Percentiles rank a stretch among this genome's conserved stretches.
Evolutionary conservation across 2,888 invertebrate species (phyloP).

Genomic region (Clivina fossor): DNA sequence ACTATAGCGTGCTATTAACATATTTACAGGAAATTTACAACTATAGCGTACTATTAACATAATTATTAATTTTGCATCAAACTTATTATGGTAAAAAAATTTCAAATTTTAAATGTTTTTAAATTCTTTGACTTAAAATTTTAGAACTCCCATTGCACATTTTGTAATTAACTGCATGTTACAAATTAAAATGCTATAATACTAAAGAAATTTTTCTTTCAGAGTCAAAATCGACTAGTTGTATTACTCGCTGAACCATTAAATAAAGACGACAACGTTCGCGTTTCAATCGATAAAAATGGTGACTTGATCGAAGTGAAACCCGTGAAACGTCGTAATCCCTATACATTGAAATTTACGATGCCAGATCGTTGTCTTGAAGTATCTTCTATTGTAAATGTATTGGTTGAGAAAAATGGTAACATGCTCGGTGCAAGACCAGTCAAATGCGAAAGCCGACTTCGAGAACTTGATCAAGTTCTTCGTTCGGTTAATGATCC

Average conservation of each 20-base stretch:
- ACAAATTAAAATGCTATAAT: too few relatives aligned
- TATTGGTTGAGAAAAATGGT: constrained; percentile 80
- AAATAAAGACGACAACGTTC: constrained; percentile 73
- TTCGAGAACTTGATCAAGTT: constrained; percentile 80
- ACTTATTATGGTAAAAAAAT: too few relatives aligned
- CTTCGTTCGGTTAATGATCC: constrained; percentile 78
- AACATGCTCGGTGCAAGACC: constrained; percentile 78
- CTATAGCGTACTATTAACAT: too few relatives aligned
- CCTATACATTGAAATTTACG: constrained; percentile 80
- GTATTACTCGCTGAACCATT: constrained; percentile 78
- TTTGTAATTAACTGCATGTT: too few relatives aligned
- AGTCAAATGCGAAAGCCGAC: constrained; percentile 83
- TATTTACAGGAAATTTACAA: too few relatives aligned
- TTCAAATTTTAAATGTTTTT: too few relatives aligned
- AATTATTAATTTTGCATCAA: too few relatives aligned
- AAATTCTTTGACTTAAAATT: too few relatives aligned
- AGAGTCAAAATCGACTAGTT: constrained; percentile 83
- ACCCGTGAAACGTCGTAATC: constrained; percentile 77
- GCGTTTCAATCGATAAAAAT: constrained; percentile 78
- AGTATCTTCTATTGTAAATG: constrained; percentile 79
- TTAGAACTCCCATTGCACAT: too few relatives aligned
- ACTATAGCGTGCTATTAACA: too few relatives aligned
- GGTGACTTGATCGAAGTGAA: constrained; percentile 76
- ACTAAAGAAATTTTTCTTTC: constrained; percentile 50
- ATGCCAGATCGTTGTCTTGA: constrained; percentile 82